Base-by-base conservation (phyloP, 2,797 vertebrate genomes). In the Eulemur mongoz region DNA sequence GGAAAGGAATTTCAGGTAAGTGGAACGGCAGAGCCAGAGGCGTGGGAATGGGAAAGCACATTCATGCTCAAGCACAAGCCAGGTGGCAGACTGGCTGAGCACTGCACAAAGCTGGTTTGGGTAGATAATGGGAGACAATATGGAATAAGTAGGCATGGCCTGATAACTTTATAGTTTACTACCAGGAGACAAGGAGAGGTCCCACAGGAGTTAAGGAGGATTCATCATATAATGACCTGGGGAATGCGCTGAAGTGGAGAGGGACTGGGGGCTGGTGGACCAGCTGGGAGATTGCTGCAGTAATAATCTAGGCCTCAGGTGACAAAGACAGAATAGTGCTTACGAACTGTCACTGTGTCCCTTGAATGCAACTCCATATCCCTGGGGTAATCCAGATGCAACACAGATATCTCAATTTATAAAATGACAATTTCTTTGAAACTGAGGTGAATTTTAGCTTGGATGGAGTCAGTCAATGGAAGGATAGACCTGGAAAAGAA, bases 401-500 rank as follows among this genome's bases (percentile, higher is more conserved):
- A 20, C 30, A 23, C 23, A 80, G 45, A 72, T 38, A 82, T 73
- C 54, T 90, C 40, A 59, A 8, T 70, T 85, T 91, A 12, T 75
- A 93, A 94, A 91, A 70, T 1, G 59, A 88, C 0, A n/a, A 32
- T 59, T 86, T 95, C 69, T 38, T 90, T 93, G 22, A 85, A 69
- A 45, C 25, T 79, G 59, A 80, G 63, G 18, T 76, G 9, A 81
- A 63, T 85, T 94, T 94, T 88, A 65, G 30, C 52, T 78, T 85
- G 32, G 69, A 22, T 76, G 30, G 50, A 91, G 17, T 90, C 59
- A 86, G 52, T 54, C 67, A 30, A 20, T 25, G 70, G 27, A 69
- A 67, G n/a, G 27, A 25, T 15, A 78, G n/a, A 79, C 35, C 61
- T 90, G 94, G 86, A 76, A 63, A 70, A 48, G 93, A 73, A 65